Conservation (phyloP, 2,797 vertebrate species). For the Garrulus glandarius region DNA sequence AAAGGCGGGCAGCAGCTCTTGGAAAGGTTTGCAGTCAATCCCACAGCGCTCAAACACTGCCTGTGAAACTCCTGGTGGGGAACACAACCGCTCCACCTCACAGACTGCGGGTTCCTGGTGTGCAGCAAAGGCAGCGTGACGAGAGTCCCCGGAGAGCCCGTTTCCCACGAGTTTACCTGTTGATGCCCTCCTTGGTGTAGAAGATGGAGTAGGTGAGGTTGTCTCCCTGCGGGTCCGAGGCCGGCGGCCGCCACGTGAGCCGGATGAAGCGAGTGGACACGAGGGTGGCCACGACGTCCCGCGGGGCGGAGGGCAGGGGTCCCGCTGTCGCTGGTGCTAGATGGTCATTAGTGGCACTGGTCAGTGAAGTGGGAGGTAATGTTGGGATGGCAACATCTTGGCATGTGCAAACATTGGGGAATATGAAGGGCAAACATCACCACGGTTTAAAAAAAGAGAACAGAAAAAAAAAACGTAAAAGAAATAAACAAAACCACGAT, state of each 20-base stretch:
- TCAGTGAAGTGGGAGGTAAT: constrained; percentile 96
- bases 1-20: background rate
- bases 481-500: constrained; percentile 91
- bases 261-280: constrained; percentile 99
- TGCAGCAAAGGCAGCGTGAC: background rate
- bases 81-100: background rate
- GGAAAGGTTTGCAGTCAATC: background rate
- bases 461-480: constrained; percentile 79
- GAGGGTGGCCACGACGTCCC: constrained; percentile 94
- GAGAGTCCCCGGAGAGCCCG: background rate
- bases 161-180: constrained; percentile 78
- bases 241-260: constrained; percentile 92
- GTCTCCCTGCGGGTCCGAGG: constrained; percentile 89
- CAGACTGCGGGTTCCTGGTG: rapidly evolving
- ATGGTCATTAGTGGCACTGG: constrained; percentile 99
- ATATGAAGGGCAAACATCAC: constrained; percentile 80
- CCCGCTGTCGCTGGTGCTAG: constrained; percentile 92
- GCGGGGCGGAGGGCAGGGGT: constrained; percentile 88
- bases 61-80: too few relatives aligned
- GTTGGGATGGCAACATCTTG: constrained; percentile 96
- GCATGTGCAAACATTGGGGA: constrained; percentile 82
- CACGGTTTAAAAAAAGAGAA: constrained; percentile 76
- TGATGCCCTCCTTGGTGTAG: constrained; percentile 91
- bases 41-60: background rate
- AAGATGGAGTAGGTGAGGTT: constrained; percentile 94